These are phyloP conservation scores for Aix galericulata DNA, from an alignment of 2,113 vertebrate genomes.

Conservation along the genomic window DNA sequence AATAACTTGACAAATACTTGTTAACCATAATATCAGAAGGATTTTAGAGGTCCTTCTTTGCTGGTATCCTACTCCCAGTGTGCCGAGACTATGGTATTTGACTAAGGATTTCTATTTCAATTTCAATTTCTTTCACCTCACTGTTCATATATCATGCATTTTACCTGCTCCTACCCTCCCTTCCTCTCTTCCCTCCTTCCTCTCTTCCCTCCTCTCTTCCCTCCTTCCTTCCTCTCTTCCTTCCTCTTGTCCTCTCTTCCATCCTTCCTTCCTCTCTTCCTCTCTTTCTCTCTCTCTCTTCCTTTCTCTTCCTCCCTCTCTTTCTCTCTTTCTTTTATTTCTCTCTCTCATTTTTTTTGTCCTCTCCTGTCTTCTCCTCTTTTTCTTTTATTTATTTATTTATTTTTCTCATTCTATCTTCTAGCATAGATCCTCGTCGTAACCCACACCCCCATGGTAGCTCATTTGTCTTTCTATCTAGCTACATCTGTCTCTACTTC, in stretches of 20 bases:
- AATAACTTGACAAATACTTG: background rate
- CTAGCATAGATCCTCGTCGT: background rate
- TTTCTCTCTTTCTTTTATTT: no score
- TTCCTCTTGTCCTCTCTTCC: no score
- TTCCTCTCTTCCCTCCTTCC: no score
- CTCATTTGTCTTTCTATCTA: background rate
- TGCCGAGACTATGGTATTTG: background rate
- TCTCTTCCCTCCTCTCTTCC: no score
- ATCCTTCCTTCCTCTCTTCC: no score
- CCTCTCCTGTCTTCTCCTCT: no score
- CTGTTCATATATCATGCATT: background rate
- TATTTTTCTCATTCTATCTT: background rate
- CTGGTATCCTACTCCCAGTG: background rate
- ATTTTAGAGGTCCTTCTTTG: background rate
- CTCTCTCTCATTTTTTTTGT: no score
- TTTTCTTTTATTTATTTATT: no score
- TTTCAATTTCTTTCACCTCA: background rate
- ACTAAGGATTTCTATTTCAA: background rate
- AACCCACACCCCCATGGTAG: fast-evolving
- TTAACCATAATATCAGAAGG: background rate
- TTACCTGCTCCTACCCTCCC: background rate
- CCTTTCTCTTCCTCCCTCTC: no score
- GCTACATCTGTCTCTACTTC: background rate
- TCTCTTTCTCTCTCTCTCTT: no score
- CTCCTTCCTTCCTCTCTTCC: no score